Conservation (phyloP, 2,888 invertebrate species). For the Buathra laborator region DNA sequence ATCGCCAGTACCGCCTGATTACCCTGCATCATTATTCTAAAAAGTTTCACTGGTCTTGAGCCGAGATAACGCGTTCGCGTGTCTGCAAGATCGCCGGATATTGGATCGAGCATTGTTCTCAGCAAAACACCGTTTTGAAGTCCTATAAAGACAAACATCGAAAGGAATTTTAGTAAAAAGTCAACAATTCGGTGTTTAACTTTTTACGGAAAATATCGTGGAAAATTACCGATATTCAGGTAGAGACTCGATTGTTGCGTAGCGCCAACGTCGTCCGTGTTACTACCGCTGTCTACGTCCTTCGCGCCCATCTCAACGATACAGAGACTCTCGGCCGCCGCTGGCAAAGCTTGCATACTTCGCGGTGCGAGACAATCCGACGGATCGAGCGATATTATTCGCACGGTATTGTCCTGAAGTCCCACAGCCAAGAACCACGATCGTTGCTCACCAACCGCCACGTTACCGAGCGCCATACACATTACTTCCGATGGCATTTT, state of each 20-base stretch:
- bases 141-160: constrained; percentile 84
- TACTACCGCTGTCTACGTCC: constrained; percentile 85
- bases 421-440: constrained; percentile 98
- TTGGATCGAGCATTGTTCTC: constrained; percentile 97
- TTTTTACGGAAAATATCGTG: neutral
- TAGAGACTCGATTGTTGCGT: constrained; percentile 92
- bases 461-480: constrained; percentile 98
- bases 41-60: constrained; percentile 97
- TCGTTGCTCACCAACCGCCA: constrained; percentile 97
- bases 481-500: constrained; percentile 98
- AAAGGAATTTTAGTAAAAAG: constrained; percentile 48
- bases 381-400: constrained; percentile 98
- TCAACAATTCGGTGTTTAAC: no score
- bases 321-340: constrained; percentile 98
- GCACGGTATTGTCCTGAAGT: constrained; percentile 97
- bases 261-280: constrained; percentile 85
- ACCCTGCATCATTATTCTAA: constrained; percentile 97
- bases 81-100: constrained; percentile 98
- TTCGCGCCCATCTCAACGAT: constrained; percentile 96
- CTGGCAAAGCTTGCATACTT: constrained; percentile 98
- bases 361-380: constrained; percentile 97
- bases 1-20: constrained; percentile 98
- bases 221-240: constrained; percentile 92
- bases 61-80: constrained; percentile 99
- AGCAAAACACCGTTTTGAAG: constrained; percentile 98